phyloP scores from a whole-genome alignment of 2,113 vertebrate genomes.

The Epinephelus lanceolatus region DNA sequence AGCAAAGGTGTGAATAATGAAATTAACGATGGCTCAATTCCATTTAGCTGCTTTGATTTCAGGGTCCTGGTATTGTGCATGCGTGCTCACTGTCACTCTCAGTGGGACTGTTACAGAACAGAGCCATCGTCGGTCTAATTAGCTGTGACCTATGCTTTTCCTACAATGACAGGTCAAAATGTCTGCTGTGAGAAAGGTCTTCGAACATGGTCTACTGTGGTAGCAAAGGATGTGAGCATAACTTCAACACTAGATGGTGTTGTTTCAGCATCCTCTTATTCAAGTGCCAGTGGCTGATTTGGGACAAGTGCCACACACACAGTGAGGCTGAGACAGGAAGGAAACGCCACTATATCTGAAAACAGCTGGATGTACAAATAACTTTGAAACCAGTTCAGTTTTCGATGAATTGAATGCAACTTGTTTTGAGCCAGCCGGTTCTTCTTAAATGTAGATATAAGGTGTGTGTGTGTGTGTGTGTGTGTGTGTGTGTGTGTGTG shows the following conservation, averaged over 20 bases:
- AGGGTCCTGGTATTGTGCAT: too few species aligned
- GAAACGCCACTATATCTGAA: neutral
- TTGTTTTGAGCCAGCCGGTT: neutral
- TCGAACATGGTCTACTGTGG: neutral
- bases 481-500: neutral
- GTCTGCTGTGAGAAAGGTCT: too few species aligned
- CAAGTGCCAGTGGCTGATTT: neutral
- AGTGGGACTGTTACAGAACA: too few species aligned
- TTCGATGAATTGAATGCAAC: neutral
- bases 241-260: slow-evolving; percentile 49
- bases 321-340: neutral
- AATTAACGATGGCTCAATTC: too few species aligned
- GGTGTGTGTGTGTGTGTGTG: neutral
- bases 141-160: too few species aligned
- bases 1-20: too few species aligned
- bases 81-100: too few species aligned
- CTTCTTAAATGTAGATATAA: neutral
- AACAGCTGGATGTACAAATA: neutral
- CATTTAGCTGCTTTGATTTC: too few species aligned
- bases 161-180: too few species aligned
- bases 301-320: neutral
- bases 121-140: too few species aligned
- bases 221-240: neutral
- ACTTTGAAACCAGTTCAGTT: neutral
- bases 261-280: slow-evolving; percentile 18